phyloP scores from a whole-genome alignment of 2,888 invertebrate genomes.

The Drosophila borborema region DNA sequence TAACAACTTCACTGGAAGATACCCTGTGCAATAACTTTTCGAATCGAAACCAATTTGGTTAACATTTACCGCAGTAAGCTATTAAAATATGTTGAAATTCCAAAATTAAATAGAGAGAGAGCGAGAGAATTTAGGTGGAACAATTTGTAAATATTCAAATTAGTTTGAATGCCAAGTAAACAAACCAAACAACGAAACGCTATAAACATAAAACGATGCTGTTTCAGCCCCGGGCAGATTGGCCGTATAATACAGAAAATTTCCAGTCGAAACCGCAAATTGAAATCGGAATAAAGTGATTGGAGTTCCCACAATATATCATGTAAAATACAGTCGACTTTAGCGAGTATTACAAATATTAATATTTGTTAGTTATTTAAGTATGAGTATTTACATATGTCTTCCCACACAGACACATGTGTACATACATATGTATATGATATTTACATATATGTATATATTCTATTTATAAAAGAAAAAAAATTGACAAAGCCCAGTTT shows the following conservation, averaged over 20 bases:
- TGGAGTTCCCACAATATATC: constrained; percentile 3
- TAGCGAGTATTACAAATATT: not conserved
- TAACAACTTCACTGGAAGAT: not conserved
- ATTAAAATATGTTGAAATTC: constrained; percentile 3
- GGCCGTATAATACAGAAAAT: constrained; percentile 10
- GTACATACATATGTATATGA: not conserved
- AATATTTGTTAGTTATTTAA: not conserved
- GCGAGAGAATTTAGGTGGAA: not conserved
- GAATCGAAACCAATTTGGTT: constrained; percentile 5
- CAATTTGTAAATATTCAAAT: constrained; percentile 11
- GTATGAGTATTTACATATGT: not conserved
- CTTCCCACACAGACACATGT: not conserved
- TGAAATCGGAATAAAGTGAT: constrained; percentile 10
- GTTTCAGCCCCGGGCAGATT: constrained; percentile 22
- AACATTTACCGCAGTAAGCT: constrained; percentile 19
- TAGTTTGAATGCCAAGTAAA: constrained; percentile 14
- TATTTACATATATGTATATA: not conserved
- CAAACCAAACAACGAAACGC: constrained; percentile 5
- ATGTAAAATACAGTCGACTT: not conserved
- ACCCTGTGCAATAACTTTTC: not conserved
- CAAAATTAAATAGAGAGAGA: not conserved
- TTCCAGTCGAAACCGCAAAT: not conserved
- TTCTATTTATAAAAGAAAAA: not conserved
- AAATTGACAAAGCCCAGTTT: not conserved
- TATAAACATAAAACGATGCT: constrained; percentile 8